Evolutionary conservation across 2,113 vertebrate species (phyloP), one percentile per base, ranked within the genome.

Genomic region (Trematocara macrostoma): DNA sequence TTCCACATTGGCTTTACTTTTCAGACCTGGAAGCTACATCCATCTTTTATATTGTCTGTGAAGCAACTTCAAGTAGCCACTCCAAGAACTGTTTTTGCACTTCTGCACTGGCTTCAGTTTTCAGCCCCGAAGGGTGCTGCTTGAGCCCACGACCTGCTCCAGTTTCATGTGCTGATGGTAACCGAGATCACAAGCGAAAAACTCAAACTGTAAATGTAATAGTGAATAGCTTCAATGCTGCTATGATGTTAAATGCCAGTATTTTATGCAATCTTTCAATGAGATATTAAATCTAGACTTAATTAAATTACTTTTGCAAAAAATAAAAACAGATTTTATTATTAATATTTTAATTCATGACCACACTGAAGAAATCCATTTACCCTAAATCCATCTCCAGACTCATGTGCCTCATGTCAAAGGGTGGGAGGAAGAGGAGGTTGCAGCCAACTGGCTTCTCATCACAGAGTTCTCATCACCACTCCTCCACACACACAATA

Each of bases 391-490:
- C 23, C 11, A 4, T 53, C 57, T 51, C 47, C 45, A 81, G 81
- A 85, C 10, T 76, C 26, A 51, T 76, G 26, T 3, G 6, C 29
- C 45, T 12, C 71, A 34, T 51, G 71, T 34, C 16, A 76, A 59
- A 56, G 71, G 80, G 23, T 35, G 67, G 80, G 79, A 85, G 90
- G 69, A 78, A 40, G 71, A 88, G 56, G 80, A 83, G 45, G 69
- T 67, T 87, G 81, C 1, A 2, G 80, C 87, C 89, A 89, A 79
- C 78, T 90, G 90, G 90, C 91, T 84, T 67, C 51, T 85, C 83
- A 89, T 89, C 90, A 89, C 84, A 91, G 51, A 85, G 79, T 69
- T 83, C 23, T 53, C 82, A 59, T 85, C 76, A 84, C 64, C 81
- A 81, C 8, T 49, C 76, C 74, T 35, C 69, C 85, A 78, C 87